Evolutionary conservation across 2,113 vertebrate genomes (phyloP).

Genomic region (Pholis gunnellus): DNA sequence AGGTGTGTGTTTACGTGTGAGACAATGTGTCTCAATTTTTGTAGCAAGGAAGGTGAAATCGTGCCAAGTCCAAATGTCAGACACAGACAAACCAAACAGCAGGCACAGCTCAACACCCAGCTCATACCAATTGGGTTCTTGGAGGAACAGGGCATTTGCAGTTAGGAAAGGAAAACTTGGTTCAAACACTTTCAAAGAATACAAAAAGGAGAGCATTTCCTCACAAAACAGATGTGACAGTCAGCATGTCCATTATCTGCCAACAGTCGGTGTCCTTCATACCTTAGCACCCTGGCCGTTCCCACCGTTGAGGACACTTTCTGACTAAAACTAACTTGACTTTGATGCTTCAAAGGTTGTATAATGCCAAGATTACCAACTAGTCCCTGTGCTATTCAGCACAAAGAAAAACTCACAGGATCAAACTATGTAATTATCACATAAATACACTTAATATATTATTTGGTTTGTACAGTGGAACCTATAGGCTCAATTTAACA

Average conservation of each 20-base stretch:
- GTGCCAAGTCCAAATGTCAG: constrained; percentile 26
- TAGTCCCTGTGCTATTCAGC: background rate
- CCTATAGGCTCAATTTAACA: too few species aligned
- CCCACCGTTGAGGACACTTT: background rate
- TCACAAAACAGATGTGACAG: background rate
- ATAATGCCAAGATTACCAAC: too few species aligned
- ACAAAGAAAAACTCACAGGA: background rate
- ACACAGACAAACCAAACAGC: background rate
- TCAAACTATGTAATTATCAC: background rate
- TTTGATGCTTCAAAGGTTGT: background rate
- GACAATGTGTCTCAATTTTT: constrained; percentile 3
- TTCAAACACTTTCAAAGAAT: background rate
- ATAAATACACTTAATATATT: background rate
- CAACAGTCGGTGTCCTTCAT: background rate
- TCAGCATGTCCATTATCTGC: background rate
- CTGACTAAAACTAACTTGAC: background rate
- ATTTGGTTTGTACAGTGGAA: too few species aligned
- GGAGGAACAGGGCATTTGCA: background rate
- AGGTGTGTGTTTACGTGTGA: background rate
- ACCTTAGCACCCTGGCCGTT: too few species aligned
- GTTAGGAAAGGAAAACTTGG: background rate
- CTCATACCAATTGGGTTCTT: background rate
- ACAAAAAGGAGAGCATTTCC: background rate
- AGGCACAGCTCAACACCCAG: background rate
- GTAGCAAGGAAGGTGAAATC: constrained; percentile 18